Percentiles rank a stretch among this genome's conserved stretches.
phyloP scores from a whole-genome alignment of 35 echinoderm and acorn worm genomes.

The Stichopus chloronotus region DNA sequence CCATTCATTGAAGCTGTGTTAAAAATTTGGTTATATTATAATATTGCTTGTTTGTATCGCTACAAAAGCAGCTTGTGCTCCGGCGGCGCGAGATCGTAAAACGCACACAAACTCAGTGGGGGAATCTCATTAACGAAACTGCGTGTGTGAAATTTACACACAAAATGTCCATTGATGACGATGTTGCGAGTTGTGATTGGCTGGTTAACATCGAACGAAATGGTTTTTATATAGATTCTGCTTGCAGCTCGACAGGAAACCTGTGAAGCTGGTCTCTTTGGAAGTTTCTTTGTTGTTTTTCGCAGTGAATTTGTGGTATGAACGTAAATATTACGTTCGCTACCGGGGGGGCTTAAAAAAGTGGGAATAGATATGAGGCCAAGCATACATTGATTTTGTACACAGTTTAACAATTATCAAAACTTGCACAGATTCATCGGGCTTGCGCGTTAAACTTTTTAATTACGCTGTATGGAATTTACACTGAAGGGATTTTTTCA shows the following conservation, averaged over 20 bases:
- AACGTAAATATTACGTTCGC: neutral
- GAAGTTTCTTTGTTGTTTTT: neutral
- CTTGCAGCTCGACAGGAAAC: neutral
- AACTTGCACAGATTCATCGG: too few species aligned
- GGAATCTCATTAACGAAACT: neutral
- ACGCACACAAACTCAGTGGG: neutral
- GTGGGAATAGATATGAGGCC: neutral
- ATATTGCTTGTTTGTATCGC: neutral
- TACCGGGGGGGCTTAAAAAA: neutral
- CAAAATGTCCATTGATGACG: neutral
- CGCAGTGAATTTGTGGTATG: neutral
- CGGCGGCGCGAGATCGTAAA: neutral
- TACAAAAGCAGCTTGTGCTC: neutral
- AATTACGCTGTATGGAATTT: neutral
- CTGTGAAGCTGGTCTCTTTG: neutral
- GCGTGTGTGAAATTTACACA: neutral
- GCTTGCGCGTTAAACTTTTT: too few species aligned
- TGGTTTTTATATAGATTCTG: conserved; percentile 20
- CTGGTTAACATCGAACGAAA: neutral
- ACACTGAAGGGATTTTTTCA: neutral
- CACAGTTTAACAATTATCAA: neutral
- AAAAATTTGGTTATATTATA: neutral
- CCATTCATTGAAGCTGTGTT: neutral
- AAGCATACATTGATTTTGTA: neutral
- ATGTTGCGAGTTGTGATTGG: conserved; percentile 10